phyloP scores from a whole-genome alignment of 2,797 vertebrate genomes.

The Melanotaenia pygmaea region DNA sequence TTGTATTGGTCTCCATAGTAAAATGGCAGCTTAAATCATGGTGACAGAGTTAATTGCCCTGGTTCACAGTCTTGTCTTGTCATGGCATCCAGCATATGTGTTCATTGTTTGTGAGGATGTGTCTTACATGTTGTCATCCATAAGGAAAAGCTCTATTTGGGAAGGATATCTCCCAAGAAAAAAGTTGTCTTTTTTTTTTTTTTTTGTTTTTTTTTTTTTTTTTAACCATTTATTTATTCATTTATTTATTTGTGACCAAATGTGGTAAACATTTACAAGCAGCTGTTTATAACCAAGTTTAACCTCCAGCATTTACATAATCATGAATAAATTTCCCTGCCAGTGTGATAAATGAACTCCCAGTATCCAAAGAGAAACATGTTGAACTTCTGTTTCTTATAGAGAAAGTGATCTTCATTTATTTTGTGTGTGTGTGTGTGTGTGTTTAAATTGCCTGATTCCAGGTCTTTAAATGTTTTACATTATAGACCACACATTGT shows the following conservation, averaged over 20 bases:
- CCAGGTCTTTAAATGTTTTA: no score
- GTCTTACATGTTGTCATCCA: background rate
- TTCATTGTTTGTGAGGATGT: slow-evolving; percentile 32
- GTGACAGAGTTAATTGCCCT: slow-evolving; percentile 29
- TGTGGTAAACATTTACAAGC: background rate
- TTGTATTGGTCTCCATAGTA: slow-evolving; percentile 38
- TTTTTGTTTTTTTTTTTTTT: background rate
- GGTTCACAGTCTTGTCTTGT: slow-evolving; percentile 15
- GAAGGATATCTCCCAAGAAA: background rate
- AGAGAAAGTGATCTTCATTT: no score
- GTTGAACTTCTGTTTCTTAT: no score
- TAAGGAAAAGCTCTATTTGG: background rate
- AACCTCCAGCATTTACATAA: background rate
- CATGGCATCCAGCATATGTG: background rate
- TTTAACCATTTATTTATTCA: background rate
- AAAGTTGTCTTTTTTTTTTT: no score
- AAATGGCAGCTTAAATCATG: slow-evolving; percentile 53
- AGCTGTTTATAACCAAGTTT: background rate
- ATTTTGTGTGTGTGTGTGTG: no score
- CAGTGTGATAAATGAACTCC: background rate
- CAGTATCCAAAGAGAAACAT: no score
- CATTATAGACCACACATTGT: no score
- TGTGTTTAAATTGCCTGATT: no score
- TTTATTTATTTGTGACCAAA: background rate
- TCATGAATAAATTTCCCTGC: background rate